Conservation (phyloP, 2,888 invertebrate species). For the Aphidoletes aphidimyza region DNA sequence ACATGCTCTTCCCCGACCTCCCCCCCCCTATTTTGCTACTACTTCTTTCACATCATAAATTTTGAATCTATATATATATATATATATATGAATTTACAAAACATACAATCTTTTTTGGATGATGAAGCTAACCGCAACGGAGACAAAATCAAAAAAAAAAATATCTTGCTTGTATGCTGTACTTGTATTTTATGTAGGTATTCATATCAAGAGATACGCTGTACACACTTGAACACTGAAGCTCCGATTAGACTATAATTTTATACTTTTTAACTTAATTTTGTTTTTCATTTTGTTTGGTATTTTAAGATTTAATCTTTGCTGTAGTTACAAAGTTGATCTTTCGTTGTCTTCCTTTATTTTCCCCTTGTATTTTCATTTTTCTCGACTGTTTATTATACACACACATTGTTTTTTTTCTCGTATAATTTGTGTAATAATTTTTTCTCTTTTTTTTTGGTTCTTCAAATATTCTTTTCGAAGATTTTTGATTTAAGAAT, state of each 20-base stretch:
- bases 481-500: neutral
- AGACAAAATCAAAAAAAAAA: no score
- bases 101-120: constrained; percentile 8
- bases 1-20: neutral
- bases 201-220: neutral
- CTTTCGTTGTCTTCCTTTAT: neutral
- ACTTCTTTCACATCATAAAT: neutral
- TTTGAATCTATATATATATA: no score
- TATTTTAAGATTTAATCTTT: neutral
- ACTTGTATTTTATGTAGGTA: constrained; percentile 38
- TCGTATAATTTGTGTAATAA: no score
- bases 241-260: neutral
- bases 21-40: neutral
- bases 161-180: constrained; percentile 49
- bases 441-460: neutral
- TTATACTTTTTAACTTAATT: no score
- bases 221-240: constrained; percentile 27
- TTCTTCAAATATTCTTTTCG: neutral
- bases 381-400: no score
- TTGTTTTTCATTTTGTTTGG: neutral
- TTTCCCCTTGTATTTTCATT: neutral
- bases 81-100: no score
- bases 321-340: neutral
- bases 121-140: constrained; percentile 34
- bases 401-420: neutral